These are phyloP conservation scores for Gambusia yucatana DNA, from an alignment of 2,797 vertebrate genomes.

Conservation along the genomic window DNA sequence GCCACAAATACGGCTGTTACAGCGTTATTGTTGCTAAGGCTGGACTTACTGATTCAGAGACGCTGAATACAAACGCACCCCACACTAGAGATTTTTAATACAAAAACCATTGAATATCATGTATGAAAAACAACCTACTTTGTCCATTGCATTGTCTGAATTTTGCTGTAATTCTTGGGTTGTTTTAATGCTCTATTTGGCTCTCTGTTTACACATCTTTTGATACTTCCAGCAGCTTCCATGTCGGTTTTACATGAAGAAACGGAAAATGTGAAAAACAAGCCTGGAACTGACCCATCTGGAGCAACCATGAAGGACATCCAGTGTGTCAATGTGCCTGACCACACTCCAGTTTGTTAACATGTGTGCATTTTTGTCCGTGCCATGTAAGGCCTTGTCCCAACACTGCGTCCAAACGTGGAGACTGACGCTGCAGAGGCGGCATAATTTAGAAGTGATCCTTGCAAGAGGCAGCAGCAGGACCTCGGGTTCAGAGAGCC, in stretches of 20 bases:
- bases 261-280: neutral
- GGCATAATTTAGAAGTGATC: neutral
- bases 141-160: neutral
- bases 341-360: neutral
- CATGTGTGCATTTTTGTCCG: neutral
- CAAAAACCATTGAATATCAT: neutral
- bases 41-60: too few relatives aligned
- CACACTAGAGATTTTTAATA: neutral
- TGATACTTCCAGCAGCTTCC: neutral
- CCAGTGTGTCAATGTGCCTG: neutral
- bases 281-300: conserved; percentile 1
- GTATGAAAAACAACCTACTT: neutral
- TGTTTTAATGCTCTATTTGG: neutral
- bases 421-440: neutral
- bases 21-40: too few relatives aligned
- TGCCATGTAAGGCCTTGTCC: neutral
- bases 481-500: neutral
- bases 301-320: neutral
- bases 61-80: neutral
- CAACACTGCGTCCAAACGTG: neutral
- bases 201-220: neutral
- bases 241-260: neutral
- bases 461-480: neutral
- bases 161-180: neutral
- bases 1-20: too few relatives aligned